phyloP scores from a whole-genome alignment of 2,888 invertebrate species.

The Piscicola geometra region DNA sequence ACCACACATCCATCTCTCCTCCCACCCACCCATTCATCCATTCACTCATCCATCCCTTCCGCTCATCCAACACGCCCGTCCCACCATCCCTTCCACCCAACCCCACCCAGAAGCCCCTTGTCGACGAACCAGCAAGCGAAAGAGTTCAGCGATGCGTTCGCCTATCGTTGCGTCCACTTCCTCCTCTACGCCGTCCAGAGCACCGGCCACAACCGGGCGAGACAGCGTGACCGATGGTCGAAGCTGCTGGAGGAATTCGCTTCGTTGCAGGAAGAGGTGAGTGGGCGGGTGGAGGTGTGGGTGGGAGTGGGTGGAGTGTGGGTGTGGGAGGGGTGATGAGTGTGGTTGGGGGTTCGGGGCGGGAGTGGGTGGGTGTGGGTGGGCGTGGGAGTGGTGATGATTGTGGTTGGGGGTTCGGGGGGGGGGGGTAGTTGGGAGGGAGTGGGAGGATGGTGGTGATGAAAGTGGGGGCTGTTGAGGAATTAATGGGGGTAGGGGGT shows the following conservation, averaged over 20 bases:
- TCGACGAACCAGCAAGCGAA: constrained; percentile 71
- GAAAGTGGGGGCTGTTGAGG: background rate
- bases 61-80: background rate
- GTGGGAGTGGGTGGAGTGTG: background rate
- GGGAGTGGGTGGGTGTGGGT: background rate
- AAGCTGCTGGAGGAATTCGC: constrained; percentile 84
- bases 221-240: constrained; percentile 88
- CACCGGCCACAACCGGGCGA: constrained; percentile 88
- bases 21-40: too few relatives aligned
- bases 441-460: background rate
- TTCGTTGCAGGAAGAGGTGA: constrained; percentile 79
- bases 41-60: background rate
- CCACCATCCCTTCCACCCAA: background rate
- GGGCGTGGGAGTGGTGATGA: background rate
- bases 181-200: constrained; percentile 71
- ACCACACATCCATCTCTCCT: too few relatives aligned
- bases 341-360: background rate
- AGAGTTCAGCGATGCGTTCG: constrained; percentile 81
- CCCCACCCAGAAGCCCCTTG: constrained; percentile 52
- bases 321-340: background rate
- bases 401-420: background rate
- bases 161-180: constrained; percentile 77
- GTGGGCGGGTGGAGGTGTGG: background rate
- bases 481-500: too few relatives aligned
- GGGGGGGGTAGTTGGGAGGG: background rate